These are phyloP conservation scores for Diaphora mendica DNA, from an alignment of 2,888 invertebrate genomes.

Conservation along the genomic window DNA sequence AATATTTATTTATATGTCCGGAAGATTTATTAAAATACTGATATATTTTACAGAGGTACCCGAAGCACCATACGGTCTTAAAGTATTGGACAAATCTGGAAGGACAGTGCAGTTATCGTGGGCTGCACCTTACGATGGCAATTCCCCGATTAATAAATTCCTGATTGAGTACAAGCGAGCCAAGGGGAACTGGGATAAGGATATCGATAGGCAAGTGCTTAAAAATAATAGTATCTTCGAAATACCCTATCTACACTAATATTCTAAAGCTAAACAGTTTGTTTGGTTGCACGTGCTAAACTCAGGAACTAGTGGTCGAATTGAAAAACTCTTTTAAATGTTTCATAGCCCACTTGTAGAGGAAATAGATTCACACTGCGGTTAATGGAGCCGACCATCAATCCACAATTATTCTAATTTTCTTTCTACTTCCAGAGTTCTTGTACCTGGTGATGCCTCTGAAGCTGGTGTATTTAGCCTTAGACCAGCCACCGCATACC, in stretches of 20 bases:
- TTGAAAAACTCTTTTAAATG: too few relatives aligned
- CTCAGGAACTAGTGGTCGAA: too few relatives aligned
- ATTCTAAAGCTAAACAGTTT: too few relatives aligned
- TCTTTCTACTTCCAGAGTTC: slow-evolving; percentile 83
- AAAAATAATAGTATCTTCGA: background rate
- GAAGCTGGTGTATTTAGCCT: slow-evolving; percentile 96
- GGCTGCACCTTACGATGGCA: slow-evolving; percentile 97
- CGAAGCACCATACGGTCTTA: slow-evolving; percentile 95
- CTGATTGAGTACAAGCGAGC: slow-evolving; percentile 96
- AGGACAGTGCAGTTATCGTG: slow-evolving; percentile 96
- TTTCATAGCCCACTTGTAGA: too few relatives aligned
- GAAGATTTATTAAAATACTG: too few relatives aligned
- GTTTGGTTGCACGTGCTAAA: too few relatives aligned
- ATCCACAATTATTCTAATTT: too few relatives aligned
- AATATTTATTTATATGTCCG: too few relatives aligned
- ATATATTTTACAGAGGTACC: slow-evolving; percentile 89
- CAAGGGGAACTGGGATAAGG: slow-evolving; percentile 89
- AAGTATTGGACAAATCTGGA: slow-evolving; percentile 96
- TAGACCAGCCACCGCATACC: slow-evolving; percentile 96
- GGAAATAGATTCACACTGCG: too few relatives aligned
- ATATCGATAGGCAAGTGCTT: slow-evolving; percentile 88
- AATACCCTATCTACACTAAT: background rate
- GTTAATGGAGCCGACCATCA: too few relatives aligned
- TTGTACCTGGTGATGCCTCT: slow-evolving; percentile 95
- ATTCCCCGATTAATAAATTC: slow-evolving; percentile 95